These are phyloP conservation scores for Reinhardtius hippoglossoides DNA, from an alignment of 2,113 vertebrate species.

Conservation along the genomic window DNA sequence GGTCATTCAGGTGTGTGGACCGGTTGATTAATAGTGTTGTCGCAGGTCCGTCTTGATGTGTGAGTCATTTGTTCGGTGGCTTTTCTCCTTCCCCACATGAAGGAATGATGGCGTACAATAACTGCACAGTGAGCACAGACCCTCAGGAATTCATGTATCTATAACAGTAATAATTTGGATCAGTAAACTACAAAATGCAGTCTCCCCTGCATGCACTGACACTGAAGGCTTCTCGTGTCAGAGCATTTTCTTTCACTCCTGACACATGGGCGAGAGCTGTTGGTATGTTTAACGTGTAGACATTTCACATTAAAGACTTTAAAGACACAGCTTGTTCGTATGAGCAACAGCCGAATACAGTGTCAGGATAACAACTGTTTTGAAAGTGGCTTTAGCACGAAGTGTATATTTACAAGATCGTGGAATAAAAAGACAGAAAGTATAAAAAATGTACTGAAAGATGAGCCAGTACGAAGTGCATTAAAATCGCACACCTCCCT, in stretches of 20 bases:
- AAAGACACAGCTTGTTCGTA: no score
- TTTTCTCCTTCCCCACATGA: conserved; percentile 8
- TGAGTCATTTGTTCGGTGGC: conserved; percentile 27
- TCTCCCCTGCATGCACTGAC: conserved; percentile 40
- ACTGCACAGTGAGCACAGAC: background rate
- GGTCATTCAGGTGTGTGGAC: background rate
- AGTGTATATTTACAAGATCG: conserved; percentile 3
- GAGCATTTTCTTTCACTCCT: conserved; percentile 37
- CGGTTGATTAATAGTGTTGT: background rate
- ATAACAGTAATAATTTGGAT: conserved; percentile 49
- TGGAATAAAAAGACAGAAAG: background rate
- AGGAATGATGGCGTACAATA: conserved; percentile 21
- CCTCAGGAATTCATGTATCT: conserved; percentile 35
- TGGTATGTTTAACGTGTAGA: conserved; percentile 53
- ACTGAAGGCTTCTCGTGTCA: conserved; percentile 51
- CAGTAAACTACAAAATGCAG: conserved; percentile 52
- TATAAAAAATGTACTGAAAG: conserved; percentile 17
- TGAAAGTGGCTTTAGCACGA: background rate
- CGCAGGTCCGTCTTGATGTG: conserved; percentile 2
- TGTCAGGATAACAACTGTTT: background rate
- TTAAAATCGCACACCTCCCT: conserved; percentile 30
- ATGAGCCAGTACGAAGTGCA: conserved; percentile 15
- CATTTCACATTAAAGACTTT: background rate
- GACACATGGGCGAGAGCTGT: conserved; percentile 1
- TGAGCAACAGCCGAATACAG: background rate